Percentiles rank a stretch among this genome's conserved stretches.
Evolutionary conservation across 2,888 invertebrate species (phyloP).

Genomic region (Clepsis dumicolana): DNA sequence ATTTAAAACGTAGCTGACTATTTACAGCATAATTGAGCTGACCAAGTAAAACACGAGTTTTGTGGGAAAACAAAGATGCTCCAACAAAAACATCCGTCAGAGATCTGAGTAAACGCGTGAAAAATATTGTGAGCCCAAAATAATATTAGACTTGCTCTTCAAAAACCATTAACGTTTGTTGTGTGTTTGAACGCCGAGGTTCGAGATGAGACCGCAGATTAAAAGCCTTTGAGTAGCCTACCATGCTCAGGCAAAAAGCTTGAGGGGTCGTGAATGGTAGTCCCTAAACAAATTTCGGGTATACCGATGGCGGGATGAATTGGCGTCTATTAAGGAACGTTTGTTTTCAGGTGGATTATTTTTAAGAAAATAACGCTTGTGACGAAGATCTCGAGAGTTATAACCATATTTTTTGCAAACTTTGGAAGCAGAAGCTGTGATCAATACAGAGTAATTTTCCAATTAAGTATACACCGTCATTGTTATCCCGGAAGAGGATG

Average conservation of each 20-base stretch:
- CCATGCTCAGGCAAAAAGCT: conserved; percentile 29
- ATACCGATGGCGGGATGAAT: conserved; percentile 23
- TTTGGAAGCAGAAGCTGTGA: too few relatives aligned
- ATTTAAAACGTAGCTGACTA: neutral
- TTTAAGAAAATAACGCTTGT: neutral
- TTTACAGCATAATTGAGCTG: conserved; percentile 41
- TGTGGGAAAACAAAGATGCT: conserved; percentile 64
- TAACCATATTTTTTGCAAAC: neutral
- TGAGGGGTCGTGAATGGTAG: conserved; percentile 25
- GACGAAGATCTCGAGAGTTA: neutral
- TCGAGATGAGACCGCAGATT: conserved; percentile 58
- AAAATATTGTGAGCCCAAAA: conserved; percentile 80
- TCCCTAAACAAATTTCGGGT: conserved; percentile 39
- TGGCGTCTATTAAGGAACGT: conserved; percentile 17
- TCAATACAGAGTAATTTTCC: too few relatives aligned
- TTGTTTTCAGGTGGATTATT: conserved; percentile 21
- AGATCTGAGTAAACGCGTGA: conserved; percentile 74
- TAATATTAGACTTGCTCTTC: conserved; percentile 80
- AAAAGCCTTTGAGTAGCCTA: conserved; percentile 50
- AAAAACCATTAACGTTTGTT: conserved; percentile 81
- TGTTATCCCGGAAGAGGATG: too few relatives aligned
- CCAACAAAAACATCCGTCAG: conserved; percentile 72
- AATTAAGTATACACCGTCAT: too few relatives aligned
- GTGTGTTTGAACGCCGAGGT: conserved; percentile 67
- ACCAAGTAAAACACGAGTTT: conserved; percentile 42